Evolutionary conservation across 2,113 vertebrate genomes (phyloP).

Genomic region (Cheilinus undulatus): DNA sequence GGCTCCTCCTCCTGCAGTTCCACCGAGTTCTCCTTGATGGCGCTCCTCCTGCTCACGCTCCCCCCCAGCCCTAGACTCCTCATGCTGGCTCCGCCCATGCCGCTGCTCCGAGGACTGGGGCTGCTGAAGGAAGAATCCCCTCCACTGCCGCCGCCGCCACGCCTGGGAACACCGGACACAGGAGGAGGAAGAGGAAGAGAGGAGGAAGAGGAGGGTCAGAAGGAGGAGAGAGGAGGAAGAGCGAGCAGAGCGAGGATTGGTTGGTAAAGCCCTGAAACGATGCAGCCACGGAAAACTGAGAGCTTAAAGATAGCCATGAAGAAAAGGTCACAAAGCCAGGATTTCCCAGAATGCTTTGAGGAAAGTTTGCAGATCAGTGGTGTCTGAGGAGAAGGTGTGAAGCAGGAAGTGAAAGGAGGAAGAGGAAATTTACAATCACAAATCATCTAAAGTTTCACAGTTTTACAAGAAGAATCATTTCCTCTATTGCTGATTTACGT

Average conservation of each 20-base stretch:
- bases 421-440: constrained; percentile 42
- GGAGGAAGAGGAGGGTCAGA: constrained; percentile 52
- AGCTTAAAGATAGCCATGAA: not conserved
- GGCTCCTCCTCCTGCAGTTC: constrained; percentile 59
- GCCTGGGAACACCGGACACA: constrained; percentile 58
- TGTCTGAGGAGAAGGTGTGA: constrained; percentile 55
- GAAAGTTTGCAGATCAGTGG: constrained; percentile 53
- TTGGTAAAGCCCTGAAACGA: constrained; percentile 12
- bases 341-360: constrained; percentile 12
- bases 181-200: constrained; percentile 50
- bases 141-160: constrained; percentile 26
- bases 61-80: constrained; percentile 50
- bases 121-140: constrained; percentile 47
- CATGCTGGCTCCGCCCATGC: not conserved
- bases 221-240: constrained; percentile 20
- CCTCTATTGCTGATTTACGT: too few species aligned
- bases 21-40: constrained; percentile 57
- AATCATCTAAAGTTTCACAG: not conserved
- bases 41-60: constrained; percentile 46
- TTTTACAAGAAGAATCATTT: too few species aligned
- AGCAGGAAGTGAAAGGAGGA: constrained; percentile 41
- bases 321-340: too few species aligned
- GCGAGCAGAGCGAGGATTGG: constrained; percentile 11
- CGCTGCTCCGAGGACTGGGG: constrained; percentile 39
- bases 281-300: constrained; percentile 5